A percentile compares a stretch with the other conserved stretches of the same genome.
These are phyloP conservation scores for Muscicapa adusta DNA, from an alignment of 2,113 vertebrate genomes.

Conservation along the genomic window DNA sequence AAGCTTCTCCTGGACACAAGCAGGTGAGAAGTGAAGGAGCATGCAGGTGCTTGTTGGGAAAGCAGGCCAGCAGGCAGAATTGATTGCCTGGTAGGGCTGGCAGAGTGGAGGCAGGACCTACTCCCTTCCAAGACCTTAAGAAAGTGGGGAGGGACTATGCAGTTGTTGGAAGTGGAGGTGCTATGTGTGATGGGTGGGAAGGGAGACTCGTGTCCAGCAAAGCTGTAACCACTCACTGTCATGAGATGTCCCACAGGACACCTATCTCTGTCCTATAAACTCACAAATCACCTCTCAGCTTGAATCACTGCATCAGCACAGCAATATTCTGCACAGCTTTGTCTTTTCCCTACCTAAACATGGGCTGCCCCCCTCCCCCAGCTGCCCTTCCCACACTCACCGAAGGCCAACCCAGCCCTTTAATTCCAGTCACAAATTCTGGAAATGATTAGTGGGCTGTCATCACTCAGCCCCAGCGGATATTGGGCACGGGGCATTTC, in stretches of 20 bases:
- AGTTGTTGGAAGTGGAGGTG: not conserved
- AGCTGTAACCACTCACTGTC: not conserved
- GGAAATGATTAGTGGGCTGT: constrained; percentile 43
- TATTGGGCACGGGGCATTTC: constrained; percentile 8
- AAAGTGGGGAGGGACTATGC: not conserved
- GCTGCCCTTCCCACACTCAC: not conserved
- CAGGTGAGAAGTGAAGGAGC: not conserved
- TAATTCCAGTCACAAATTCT: constrained; percentile 39
- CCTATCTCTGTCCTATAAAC: not conserved
- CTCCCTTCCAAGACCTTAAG: not conserved
- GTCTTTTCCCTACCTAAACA: not conserved
- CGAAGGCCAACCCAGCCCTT: not conserved
- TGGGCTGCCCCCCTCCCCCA: not conserved
- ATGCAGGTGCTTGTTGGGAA: not conserved
- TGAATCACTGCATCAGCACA: not conserved
- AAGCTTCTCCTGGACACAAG: not conserved
- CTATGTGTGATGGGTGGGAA: not conserved
- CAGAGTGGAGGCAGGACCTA: not conserved
- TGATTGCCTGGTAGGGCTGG: not conserved
- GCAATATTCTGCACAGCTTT: not conserved
- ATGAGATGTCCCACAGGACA: not conserved
- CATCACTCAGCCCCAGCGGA: constrained; percentile 28
- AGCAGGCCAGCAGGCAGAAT: not conserved
- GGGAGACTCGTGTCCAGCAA: not conserved
- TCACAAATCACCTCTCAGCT: not conserved